Evolutionary conservation across 2,113 vertebrate genomes (phyloP).

Genomic region (Coturnix japonica): DNA sequence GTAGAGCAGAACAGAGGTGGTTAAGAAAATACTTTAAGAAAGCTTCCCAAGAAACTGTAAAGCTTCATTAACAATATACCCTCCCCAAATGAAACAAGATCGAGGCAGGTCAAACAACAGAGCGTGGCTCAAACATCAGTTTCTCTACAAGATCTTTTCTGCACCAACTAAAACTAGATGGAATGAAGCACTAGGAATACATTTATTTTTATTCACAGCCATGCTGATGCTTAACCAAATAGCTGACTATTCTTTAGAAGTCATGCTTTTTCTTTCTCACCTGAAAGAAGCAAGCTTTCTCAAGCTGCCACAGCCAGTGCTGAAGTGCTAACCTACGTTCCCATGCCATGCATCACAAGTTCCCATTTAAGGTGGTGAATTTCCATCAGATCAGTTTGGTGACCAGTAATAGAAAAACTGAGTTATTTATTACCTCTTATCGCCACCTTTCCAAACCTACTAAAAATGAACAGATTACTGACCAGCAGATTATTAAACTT

Average conservation of each 20-base stretch:
- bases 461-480: not conserved
- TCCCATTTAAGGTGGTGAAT: constrained; percentile 48
- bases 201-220: constrained; percentile 24
- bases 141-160: not conserved
- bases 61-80: not conserved
- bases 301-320: constrained; percentile 44
- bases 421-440: constrained; percentile 21
- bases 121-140: not conserved
- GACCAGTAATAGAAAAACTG: constrained; percentile 6
- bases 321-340: constrained; percentile 62
- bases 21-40: not conserved
- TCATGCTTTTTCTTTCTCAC: constrained; percentile 36
- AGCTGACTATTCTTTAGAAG: not conserved
- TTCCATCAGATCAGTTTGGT: constrained; percentile 47
- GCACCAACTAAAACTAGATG: not conserved
- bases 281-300: constrained; percentile 44
- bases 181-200: not conserved
- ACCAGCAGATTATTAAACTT: not conserved
- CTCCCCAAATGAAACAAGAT: not conserved
- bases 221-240: not conserved
- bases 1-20: not conserved
- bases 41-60: not conserved
- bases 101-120: not conserved
- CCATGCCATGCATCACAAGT: constrained; percentile 42
- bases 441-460: not conserved